Conservation (phyloP, 1,140 invertebrate genomes). For the Tetragnatha versicolor region DNA sequence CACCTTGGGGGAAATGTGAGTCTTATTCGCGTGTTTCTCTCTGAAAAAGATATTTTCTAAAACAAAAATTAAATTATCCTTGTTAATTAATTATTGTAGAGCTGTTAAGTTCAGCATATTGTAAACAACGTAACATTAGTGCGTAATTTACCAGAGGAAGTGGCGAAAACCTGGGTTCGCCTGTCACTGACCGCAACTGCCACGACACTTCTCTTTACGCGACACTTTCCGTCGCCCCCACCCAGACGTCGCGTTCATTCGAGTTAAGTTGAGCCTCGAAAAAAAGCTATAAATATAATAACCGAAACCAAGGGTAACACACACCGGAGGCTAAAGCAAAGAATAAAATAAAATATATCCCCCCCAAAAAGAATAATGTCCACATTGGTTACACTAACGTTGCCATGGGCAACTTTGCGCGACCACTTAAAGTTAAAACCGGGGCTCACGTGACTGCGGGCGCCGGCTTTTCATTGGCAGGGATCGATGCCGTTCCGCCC, state of each 20-base stretch:
- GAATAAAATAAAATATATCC: not conserved
- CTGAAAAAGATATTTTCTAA: too few species aligned
- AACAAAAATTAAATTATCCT: too few species aligned
- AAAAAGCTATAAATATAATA: conserved; percentile 41
- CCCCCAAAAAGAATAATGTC: conserved; percentile 16
- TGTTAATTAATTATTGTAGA: too few species aligned
- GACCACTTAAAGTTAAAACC: conserved; percentile 50
- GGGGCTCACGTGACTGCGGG: conserved; percentile 31
- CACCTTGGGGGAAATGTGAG: too few species aligned
- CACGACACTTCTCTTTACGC: too few species aligned
- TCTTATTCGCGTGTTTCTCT: too few species aligned
- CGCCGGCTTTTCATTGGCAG: conserved; percentile 14
- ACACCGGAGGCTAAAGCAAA: not conserved
- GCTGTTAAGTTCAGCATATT: too few species aligned
- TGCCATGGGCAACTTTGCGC: conserved; percentile 54
- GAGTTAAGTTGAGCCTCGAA: not conserved
- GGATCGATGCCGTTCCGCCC: conserved; percentile 3
- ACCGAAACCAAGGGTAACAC: conserved; percentile 4
- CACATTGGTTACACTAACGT: conserved; percentile 46
- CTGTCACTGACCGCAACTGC: too few species aligned
- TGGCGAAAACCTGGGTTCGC: too few species aligned
- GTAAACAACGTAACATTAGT: too few species aligned
- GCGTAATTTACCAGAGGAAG: too few species aligned
- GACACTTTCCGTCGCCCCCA: conserved; percentile 24
- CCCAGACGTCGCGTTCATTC: conserved; percentile 18